A percentile compares a stretch with the other conserved stretches of the same genome.
Evolutionary conservation across 2,797 vertebrate genomes (phyloP).

Genomic region (Lacerta bilineata): DNA sequence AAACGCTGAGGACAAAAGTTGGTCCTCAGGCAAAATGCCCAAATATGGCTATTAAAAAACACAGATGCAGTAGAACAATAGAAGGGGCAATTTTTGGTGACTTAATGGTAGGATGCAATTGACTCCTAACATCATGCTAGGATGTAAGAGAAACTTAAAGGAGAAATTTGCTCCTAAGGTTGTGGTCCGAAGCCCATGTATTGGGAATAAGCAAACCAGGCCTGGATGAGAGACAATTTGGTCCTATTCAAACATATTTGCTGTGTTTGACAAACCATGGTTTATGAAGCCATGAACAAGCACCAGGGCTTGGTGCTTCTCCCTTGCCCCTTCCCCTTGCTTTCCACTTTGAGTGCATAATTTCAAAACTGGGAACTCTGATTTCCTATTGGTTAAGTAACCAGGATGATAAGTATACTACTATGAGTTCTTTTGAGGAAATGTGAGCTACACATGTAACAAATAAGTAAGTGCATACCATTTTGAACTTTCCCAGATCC

Average conservation of each 20-base stretch:
- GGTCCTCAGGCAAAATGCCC: neutral
- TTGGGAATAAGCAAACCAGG: neutral
- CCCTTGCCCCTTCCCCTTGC: neutral
- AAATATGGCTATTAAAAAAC: neutral
- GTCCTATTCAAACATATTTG: neutral
- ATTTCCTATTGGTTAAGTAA: neutral
- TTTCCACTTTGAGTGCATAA: neutral
- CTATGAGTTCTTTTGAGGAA: neutral
- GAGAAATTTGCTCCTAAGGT: neutral
- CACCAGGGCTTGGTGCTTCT: neutral
- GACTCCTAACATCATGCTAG: neutral
- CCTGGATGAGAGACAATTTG: neutral
- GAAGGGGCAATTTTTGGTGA: neutral
- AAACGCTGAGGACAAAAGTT: neutral
- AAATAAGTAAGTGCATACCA: neutral
- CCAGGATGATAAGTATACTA: neutral
- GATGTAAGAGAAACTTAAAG: neutral
- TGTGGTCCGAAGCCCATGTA: neutral
- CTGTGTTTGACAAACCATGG: neutral
- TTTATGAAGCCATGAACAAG: neutral
- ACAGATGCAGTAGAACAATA: neutral
- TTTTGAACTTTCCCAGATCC: neutral
- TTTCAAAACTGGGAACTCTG: slow-evolving; percentile 3
- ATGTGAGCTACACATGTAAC: neutral
- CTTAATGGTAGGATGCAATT: neutral